Evolutionary conservation across 2,113 vertebrate species (phyloP), one percentile per base, ranked within the genome.

Genomic region (Tyto alba): DNA sequence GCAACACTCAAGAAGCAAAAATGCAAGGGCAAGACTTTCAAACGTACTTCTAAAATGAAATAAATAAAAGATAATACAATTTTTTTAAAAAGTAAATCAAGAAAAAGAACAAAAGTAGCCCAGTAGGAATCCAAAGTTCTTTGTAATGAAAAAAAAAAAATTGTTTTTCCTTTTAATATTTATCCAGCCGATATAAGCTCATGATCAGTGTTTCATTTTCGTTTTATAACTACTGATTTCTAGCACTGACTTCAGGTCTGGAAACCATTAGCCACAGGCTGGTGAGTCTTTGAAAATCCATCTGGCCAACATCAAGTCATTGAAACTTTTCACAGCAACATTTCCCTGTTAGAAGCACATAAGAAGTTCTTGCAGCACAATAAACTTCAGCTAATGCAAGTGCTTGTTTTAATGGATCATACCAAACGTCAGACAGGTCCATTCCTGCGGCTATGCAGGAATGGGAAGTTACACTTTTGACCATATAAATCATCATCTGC

Each of bases 401-500:
- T 0, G 11, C 16, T 47, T 16, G 2, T 11, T 55, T 53, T 10
- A 50, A 57, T 30, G 4, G 30, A 30, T 13, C 22, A 48, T 21
- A 60, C 19, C 50, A 38, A 60, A 32, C 0, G 2, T 16, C 66
- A 85, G 72, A 62, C 3, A 36, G 1, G 2, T 38, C 67, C 32
- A 12, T 23, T 16, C 64, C 23, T 59, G 41, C 8, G 29, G 34
- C 64, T 60, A 2, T 8, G 11, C 38, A 41, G 26, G 53, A 77
- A 47, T 20, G 23, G 64, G 62, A 74, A 60, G 34, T 48, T n/a
- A 38, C 5, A 1, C 43, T 56, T 83, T 16, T 34, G 71, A 30
- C 40, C 30, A 34, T 1, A 0, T 50, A 69, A 63, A 55, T 27
- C 52, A 53, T 25, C 0, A 0, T 5, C 48, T 80, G 32, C 36